These are phyloP conservation scores for Ceratina calcarata DNA, from an alignment of 1,140 invertebrate genomes.

Conservation along the genomic window DNA sequence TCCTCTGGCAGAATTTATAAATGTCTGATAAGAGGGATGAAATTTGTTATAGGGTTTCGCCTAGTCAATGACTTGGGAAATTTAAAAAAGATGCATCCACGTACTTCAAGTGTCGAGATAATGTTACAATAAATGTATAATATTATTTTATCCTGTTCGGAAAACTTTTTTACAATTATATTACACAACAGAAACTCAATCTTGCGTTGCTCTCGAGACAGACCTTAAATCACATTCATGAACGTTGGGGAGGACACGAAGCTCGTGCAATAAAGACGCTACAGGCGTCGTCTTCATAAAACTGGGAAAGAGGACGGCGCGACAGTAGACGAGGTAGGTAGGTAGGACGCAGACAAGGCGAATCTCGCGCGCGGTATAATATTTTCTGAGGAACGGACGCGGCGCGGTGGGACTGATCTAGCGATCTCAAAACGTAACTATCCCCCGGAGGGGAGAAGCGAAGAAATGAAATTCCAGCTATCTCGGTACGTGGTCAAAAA, in stretches of 20 bases:
- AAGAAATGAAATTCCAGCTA: conserved; percentile 64
- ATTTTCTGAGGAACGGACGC: conserved; percentile 35
- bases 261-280: not conserved
- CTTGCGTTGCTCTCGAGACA: too few species aligned
- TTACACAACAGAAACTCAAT: too few species aligned
- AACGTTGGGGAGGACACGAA: not conserved
- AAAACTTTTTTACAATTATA: too few species aligned
- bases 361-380: conserved; percentile 53
- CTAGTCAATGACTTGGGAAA: not conserved
- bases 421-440: conserved; percentile 61
- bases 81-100: too few species aligned
- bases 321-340: too few species aligned
- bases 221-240: not conserved
- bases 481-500: conserved; percentile 64
- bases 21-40: conserved; percentile 3
- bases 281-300: not conserved
- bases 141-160: not conserved
- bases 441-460: conserved; percentile 51
- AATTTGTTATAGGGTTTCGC: not conserved
- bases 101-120: too few species aligned
- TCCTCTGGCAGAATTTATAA: conserved; percentile 18
- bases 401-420: conserved; percentile 40
- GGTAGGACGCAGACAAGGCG: not conserved
- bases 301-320: not conserved
- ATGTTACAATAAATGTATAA: not conserved